Evolutionary conservation across 2,888 invertebrate genomes (phyloP).

Genomic region (Clistopyga incitator): DNA sequence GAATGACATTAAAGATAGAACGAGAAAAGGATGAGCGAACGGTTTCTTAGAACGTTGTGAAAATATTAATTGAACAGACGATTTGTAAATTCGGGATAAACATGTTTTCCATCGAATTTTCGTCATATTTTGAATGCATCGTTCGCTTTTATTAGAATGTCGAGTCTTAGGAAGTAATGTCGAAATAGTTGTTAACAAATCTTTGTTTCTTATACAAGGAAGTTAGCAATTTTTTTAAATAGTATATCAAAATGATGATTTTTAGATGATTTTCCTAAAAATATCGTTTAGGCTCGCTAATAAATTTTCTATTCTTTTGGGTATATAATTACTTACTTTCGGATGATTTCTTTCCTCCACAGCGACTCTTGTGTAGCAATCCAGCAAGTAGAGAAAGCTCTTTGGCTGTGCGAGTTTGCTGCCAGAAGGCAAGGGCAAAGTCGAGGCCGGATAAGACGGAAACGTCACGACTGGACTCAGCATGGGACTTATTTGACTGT

Average conservation of each 20-base stretch:
- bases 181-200: too few species aligned
- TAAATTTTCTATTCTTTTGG: neutral
- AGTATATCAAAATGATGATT: too few species aligned
- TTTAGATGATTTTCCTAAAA: too few species aligned
- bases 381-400: constrained; percentile 85
- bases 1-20: neutral
- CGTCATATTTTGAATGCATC: too few species aligned
- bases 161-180: too few species aligned
- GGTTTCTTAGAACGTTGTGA: neutral
- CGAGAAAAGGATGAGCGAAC: neutral
- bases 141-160: too few species aligned
- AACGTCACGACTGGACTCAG: constrained; percentile 82
- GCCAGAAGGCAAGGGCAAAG: constrained; percentile 81
- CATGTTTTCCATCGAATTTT: neutral
- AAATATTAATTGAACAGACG: neutral
- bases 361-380: constrained; percentile 90
- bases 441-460: constrained; percentile 84
- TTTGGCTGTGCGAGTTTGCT: constrained; percentile 77
- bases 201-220: too few species aligned
- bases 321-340: constrained; percentile 85
- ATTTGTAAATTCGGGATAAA: neutral
- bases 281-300: too few species aligned
- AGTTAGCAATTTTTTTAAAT: too few species aligned
- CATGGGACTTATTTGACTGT: constrained; percentile 84
- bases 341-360: constrained; percentile 91